Evolutionary conservation across 2,888 invertebrate genomes (phyloP), one percentile per base, ranked within the genome.

Genomic region (Polylopha cassiicola): DNA sequence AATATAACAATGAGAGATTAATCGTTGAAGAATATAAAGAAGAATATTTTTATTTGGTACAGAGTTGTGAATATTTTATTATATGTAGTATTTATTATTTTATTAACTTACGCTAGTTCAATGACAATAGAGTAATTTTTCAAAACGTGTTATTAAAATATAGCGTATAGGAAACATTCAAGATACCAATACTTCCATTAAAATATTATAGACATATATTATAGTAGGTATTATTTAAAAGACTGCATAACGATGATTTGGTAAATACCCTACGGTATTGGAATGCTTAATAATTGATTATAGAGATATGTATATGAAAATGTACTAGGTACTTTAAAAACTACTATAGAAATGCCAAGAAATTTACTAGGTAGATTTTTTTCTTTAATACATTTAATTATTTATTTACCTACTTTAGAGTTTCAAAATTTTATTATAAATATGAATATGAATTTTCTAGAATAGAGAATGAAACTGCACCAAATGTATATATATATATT

Each of bases 281-380:
- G 82, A 82, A 82, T 82, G 82, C 75, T 72, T 77, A 65, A 58
- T 67, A 70, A 69, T 68, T 72, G 63, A 67, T 60, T 68, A 65
- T 46, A 72, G 59, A 76, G 74, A 77, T 80, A 78, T 79, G 73
- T 75, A 65, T 61, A 61, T 47, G 52, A 59, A 61, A 64, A 58
- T 46, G 53, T 61, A 57, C 53, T 58, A 61, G 45, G 33, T 46
- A 58, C 51, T 51, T 49, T 37, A 53, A 47, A 46, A 52, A 38
- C 36, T 45, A 34, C 44, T 51, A 31, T 24, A 42, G 37, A 43
- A 29, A 43, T 27, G 21, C 28, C 43, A 15, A 30, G 28, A 33
- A 26, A 4, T 13, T 26, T 23, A 30, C 13, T 21, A 17, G 5
- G 29, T 29, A 43, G 24, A 39, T 42, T 26, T 20, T 29, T 22